Evolutionary conservation across 2,113 vertebrate species (phyloP).

Genomic region (Oxyura jamaicensis): DNA sequence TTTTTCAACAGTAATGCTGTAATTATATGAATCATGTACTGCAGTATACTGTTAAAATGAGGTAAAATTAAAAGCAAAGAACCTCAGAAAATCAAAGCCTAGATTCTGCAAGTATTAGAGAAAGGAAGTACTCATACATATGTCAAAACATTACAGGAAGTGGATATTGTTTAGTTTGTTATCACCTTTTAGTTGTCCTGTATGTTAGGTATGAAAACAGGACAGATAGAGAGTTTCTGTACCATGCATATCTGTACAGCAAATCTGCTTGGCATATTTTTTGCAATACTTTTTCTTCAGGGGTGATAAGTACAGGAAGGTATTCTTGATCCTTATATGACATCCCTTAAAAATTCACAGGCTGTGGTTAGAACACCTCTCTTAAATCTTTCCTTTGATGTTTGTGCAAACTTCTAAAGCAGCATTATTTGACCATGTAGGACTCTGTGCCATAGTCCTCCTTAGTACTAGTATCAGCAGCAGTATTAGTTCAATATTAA

Average conservation of each 20-base stretch:
- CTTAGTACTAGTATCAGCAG: neutral
- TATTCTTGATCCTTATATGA: neutral
- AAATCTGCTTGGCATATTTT: neutral
- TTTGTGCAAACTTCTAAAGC: neutral
- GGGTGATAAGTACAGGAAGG: neutral
- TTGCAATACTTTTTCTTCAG: neutral
- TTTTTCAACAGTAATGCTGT: neutral
- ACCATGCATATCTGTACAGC: neutral
- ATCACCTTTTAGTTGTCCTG: neutral
- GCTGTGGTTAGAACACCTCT: neutral
- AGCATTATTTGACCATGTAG: neutral
- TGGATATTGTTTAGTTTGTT: neutral
- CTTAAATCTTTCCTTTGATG: neutral
- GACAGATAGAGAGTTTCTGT: neutral
- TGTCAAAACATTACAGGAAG: neutral
- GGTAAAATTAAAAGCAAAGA: neutral
- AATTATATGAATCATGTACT: neutral
- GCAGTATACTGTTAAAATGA: neutral
- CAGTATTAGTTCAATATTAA: neutral
- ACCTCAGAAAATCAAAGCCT: neutral
- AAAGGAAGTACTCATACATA: neutral
- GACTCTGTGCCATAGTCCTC: neutral
- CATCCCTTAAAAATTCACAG: neutral
- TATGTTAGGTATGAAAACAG: neutral
- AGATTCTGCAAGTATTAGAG: neutral